These are phyloP conservation scores for Columba livia DNA, from an alignment of 2,113 vertebrate genomes.

Conservation along the genomic window DNA sequence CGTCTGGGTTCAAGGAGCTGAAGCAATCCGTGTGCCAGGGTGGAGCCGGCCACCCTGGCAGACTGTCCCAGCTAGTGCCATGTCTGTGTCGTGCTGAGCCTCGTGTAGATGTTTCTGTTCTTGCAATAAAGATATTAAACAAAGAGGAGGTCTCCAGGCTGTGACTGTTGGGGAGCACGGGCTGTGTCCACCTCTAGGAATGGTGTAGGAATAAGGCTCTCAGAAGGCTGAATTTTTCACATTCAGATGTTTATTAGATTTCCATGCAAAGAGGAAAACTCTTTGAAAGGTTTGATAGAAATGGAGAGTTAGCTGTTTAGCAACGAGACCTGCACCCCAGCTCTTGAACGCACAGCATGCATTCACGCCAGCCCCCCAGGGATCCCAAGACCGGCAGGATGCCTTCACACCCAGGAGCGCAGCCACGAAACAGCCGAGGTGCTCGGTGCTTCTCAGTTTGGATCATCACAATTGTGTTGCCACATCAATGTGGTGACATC, in stretches of 20 bases:
- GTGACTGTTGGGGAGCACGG: neutral
- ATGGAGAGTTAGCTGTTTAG: neutral
- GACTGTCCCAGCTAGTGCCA: neutral
- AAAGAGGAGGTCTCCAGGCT: neutral
- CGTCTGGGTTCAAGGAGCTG: neutral
- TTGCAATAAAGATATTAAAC: constrained; percentile 59
- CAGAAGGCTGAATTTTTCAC: neutral
- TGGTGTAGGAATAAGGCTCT: neutral
- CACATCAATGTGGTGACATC: accelerated
- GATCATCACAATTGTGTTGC: accelerated
- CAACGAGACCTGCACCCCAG: neutral
- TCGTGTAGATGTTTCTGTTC: constrained; percentile 44
- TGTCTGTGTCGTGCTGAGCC: constrained; percentile 12
- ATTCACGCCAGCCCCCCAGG: neutral
- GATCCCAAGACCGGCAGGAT: neutral
- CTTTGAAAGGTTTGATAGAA: neutral
- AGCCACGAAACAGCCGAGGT: neutral
- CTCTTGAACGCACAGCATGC: neutral
- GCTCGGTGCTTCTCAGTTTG: neutral
- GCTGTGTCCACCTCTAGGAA: accelerated
- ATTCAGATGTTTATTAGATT: constrained; percentile 3
- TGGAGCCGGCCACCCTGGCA: neutral
- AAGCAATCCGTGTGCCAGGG: neutral
- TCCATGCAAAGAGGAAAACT: neutral
- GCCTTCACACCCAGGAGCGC: accelerated